A percentile compares a stretch with the other conserved stretches of the same genome.
phyloP scores from a whole-genome alignment of 2,888 invertebrate species.

The Aradus depressus region DNA sequence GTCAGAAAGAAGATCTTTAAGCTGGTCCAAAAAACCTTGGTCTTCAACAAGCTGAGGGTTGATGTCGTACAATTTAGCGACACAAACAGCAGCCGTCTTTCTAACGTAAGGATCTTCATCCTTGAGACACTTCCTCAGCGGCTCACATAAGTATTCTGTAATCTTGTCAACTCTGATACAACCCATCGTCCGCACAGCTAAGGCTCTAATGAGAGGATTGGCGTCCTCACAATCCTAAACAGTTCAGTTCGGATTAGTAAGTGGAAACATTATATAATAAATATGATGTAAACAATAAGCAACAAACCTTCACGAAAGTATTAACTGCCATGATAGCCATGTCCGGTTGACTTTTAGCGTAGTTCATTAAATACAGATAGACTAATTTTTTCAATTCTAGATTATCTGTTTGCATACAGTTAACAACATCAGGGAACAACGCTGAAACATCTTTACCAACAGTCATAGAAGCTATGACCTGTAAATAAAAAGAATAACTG shows the following conservation, averaged over 20 bases:
- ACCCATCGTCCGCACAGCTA: constrained; percentile 98
- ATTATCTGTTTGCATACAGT: constrained; percentile 99
- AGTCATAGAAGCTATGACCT: constrained; percentile 99
- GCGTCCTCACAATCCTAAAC: constrained; percentile 95
- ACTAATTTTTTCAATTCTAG: constrained; percentile 96
- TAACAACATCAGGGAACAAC: constrained; percentile 97
- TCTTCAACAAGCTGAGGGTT: constrained; percentile 60
- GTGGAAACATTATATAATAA: constrained; percentile 26
- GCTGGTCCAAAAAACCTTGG: constrained; percentile 92
- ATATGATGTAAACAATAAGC: constrained; percentile 27
- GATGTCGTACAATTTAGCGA: constrained; percentile 97
- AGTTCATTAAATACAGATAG: constrained; percentile 98
- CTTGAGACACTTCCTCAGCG: constrained; percentile 83
- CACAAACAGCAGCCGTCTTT: constrained; percentile 98
- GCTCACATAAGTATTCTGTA: constrained; percentile 97
- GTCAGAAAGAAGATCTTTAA: constrained; percentile 93
- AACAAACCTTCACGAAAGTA: constrained; percentile 90
- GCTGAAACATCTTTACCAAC: constrained; percentile 99
- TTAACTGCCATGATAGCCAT: constrained; percentile 99
- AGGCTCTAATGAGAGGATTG: constrained; percentile 93
- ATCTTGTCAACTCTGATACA: constrained; percentile 99
- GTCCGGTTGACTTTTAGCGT: constrained; percentile 98
- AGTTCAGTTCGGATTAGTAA: no score
- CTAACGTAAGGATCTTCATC: constrained; percentile 96
- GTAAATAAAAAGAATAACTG: constrained; percentile 27